Evolutionary conservation across 2,888 invertebrate species (phyloP).

Genomic region (Xestia rhomboidea): DNA sequence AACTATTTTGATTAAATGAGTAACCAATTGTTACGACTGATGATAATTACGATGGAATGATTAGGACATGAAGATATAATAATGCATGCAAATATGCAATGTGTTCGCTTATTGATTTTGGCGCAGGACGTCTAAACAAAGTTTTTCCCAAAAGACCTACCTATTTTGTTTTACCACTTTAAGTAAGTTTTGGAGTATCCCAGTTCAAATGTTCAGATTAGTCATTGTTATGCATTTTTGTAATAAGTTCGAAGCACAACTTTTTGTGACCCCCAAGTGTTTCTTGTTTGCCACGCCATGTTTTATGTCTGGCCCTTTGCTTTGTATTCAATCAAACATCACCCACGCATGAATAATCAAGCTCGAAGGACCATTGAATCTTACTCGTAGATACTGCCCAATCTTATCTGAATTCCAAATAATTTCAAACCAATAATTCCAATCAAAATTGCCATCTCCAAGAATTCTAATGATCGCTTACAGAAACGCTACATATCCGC

Average conservation of each 20-base stretch:
- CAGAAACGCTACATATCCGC: slow-evolving; percentile 48
- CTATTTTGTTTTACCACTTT: not conserved
- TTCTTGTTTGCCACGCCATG: not conserved
- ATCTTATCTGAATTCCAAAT: slow-evolving; percentile 1
- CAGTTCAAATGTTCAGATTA: not conserved
- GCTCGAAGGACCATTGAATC: not conserved
- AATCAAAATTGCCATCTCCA: slow-evolving; percentile 28
- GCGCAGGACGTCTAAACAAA: not conserved
- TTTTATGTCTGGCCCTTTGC: not conserved
- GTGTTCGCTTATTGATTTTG: not conserved
- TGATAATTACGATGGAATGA: not conserved
- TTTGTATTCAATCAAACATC: not conserved
- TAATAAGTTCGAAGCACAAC: not conserved
- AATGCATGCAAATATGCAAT: not conserved
- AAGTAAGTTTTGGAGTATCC: not conserved
- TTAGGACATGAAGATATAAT: not conserved
- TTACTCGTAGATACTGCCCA: not conserved
- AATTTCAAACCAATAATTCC: too few relatives aligned
- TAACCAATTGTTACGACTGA: not conserved
- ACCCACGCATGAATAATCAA: not conserved
- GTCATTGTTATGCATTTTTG: not conserved
- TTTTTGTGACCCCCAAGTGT: not conserved
- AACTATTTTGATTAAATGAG: slow-evolving; percentile 12
- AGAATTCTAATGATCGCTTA: slow-evolving; percentile 37
- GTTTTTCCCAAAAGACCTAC: not conserved